These are phyloP conservation scores for Microcebus ravelobensis DNA, from an alignment of 2,113 vertebrate genomes.

Conservation along the genomic window DNA sequence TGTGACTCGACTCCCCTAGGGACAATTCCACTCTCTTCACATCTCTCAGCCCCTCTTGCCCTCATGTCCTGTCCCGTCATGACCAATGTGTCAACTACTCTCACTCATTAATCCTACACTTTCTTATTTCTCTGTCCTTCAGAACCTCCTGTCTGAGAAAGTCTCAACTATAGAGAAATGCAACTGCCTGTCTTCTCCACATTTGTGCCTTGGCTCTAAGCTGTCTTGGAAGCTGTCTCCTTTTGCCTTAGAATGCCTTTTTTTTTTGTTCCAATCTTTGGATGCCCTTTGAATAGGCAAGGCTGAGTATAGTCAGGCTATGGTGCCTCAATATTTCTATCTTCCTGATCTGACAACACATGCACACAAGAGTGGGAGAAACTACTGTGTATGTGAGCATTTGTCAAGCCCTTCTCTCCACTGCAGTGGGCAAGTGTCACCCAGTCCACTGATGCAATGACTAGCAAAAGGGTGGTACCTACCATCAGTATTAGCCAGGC, in stretches of 20 bases:
- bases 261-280: background rate
- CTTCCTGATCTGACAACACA: background rate
- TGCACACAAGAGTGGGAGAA: background rate
- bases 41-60: background rate
- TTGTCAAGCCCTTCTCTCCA: background rate
- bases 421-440: background rate
- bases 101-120: background rate
- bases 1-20: background rate
- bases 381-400: rapidly evolving
- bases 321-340: background rate
- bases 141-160: background rate
- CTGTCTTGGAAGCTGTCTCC: background rate
- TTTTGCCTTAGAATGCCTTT: background rate
- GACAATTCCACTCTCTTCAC: background rate
- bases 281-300: background rate
- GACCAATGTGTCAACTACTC: background rate
- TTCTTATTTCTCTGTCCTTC: background rate
- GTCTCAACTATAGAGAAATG: background rate
- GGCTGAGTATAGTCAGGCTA: background rate
- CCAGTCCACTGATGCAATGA: background rate
- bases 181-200: background rate
- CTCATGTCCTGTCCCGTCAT: too few relatives aligned
- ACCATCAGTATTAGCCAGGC: background rate
- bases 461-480: background rate
- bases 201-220: background rate